Evolutionary conservation across 2,888 invertebrate genomes (phyloP).

Genomic region (Calameuta idolon): DNA sequence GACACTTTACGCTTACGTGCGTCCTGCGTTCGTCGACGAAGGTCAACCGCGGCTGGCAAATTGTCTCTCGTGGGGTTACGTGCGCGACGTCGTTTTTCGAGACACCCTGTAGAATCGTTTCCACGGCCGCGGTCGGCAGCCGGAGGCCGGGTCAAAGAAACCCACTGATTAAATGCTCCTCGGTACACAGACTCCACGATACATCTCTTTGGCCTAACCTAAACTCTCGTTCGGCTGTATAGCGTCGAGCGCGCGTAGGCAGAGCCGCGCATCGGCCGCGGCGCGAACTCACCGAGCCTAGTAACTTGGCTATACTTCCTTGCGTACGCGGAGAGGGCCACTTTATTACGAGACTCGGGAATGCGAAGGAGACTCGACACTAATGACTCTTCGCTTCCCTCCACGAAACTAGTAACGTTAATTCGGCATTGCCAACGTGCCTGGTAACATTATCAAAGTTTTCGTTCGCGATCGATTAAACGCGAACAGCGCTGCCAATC

Average conservation of each 20-base stretch:
- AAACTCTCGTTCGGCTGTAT: slow-evolving; percentile 27
- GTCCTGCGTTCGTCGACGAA: background rate
- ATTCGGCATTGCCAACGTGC: background rate
- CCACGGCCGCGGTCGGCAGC: slow-evolving; percentile 22
- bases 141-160: slow-evolving; percentile 23
- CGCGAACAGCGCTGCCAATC: background rate
- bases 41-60: background rate
- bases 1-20: background rate
- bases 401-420: background rate
- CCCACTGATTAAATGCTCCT: slow-evolving; percentile 27
- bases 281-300: background rate
- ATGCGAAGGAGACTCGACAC: slow-evolving; percentile 32
- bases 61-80: background rate
- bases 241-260: slow-evolving; percentile 2
- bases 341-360: slow-evolving; percentile 36
- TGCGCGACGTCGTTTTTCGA: background rate
- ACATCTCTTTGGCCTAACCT: slow-evolving; percentile 1
- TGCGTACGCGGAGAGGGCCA: slow-evolving; percentile 12
- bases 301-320: background rate
- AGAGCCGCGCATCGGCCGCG: background rate
- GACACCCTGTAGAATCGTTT: slow-evolving; percentile 4
- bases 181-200: slow-evolving; percentile 11
- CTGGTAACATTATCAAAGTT: background rate
- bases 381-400: slow-evolving; percentile 27
- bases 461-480: background rate